phyloP scores from a whole-genome alignment of 2,888 invertebrate species.

The Dolichopus griseipennis region DNA sequence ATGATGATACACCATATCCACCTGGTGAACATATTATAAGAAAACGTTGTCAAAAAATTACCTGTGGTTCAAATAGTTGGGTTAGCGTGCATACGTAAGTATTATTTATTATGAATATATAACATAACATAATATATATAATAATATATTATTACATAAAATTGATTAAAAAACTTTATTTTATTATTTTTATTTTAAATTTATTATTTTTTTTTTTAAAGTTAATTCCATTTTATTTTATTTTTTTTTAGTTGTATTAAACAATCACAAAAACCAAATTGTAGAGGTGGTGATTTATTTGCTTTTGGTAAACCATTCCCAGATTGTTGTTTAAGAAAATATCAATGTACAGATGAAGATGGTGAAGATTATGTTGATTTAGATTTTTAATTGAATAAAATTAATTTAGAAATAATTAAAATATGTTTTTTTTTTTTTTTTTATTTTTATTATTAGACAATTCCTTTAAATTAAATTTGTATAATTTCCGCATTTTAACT shows the following conservation, averaged over 20 bases:
- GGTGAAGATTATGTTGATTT: conserved; percentile 15
- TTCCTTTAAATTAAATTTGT: no score
- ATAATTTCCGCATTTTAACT: no score
- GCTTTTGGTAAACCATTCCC: conserved; percentile 14
- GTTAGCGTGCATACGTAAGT: conserved; percentile 16
- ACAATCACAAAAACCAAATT: conserved; percentile 7
- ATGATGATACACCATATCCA: conserved; percentile 10
- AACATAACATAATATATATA: no score
- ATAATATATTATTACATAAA: no score
- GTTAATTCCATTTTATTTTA: not conserved
- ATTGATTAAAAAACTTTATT: not conserved
- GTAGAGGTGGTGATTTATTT: conserved; percentile 1
- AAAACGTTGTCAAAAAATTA: conserved; percentile 13
- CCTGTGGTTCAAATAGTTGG: conserved; percentile 12
- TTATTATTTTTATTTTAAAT: not conserved
- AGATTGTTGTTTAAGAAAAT: conserved; percentile 16
- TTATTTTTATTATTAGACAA: no score
- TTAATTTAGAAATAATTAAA: not conserved
- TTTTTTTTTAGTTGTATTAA: conserved; percentile 13
- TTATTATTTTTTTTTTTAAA: conserved; percentile 8
- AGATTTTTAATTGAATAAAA: conserved; percentile 13
- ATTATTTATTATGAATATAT: no score
- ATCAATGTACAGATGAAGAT: conserved; percentile 14
- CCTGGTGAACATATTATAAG: conserved; percentile 14
- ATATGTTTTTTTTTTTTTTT: no score